Conservation (phyloP, 1,140 invertebrate genomes). For the Drosophila littoralis region DNA sequence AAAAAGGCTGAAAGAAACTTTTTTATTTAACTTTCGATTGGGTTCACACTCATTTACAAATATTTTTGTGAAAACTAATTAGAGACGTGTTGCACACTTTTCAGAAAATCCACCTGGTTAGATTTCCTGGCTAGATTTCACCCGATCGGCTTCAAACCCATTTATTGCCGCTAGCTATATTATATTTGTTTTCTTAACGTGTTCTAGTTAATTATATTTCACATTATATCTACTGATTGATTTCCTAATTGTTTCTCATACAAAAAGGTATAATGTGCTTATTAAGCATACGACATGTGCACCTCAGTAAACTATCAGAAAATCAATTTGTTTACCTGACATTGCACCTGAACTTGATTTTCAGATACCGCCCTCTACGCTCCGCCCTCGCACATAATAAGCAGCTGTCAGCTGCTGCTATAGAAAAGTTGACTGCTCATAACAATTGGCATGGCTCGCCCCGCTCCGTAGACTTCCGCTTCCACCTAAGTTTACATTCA, state of each 20-base stretch:
- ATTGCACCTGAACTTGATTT: constrained; percentile 52
- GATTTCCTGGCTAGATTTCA: too few relatives aligned
- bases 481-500: constrained; percentile 4
- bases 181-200: background rate
- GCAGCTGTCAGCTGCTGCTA: constrained; percentile 21
- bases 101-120: too few relatives aligned
- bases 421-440: constrained; percentile 1
- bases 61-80: too few relatives aligned
- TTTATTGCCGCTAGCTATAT: too few relatives aligned
- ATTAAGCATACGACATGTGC: constrained; percentile 44
- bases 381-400: constrained; percentile 13
- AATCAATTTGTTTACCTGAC: constrained; percentile 43
- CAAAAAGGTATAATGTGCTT: constrained; percentile 10
- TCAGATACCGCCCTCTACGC: constrained; percentile 9
- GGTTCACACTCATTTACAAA: too few relatives aligned
- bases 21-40: too few relatives aligned
- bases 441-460: constrained; percentile 45
- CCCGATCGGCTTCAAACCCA: too few relatives aligned
- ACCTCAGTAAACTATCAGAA: constrained; percentile 10
- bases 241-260: constrained; percentile 15
- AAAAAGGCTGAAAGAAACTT: too few relatives aligned
- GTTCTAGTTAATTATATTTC: background rate
- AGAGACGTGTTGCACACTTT: too few relatives aligned
- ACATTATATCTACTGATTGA: constrained; percentile 14
- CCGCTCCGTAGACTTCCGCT: background rate